Evolutionary conservation across 2,888 invertebrate genomes (phyloP).

Genomic region (Galeruca laticollis): DNA sequence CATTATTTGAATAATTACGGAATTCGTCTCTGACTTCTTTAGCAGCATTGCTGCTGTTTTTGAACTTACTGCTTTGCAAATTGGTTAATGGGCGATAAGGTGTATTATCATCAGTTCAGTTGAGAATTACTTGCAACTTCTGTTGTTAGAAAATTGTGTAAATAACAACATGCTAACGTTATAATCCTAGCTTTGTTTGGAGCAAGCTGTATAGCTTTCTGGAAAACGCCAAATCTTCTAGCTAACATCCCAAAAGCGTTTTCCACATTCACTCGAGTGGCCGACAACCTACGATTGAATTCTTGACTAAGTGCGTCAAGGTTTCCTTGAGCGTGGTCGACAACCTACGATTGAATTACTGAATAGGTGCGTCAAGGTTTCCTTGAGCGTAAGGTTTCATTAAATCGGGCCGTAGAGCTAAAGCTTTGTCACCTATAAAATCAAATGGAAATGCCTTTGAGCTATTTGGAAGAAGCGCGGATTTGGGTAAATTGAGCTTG

Average conservation of each 20-base stretch:
- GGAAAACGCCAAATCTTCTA: slow-evolving; percentile 29
- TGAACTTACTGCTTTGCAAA: no score
- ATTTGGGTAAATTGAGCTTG: no score
- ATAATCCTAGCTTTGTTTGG: slow-evolving; percentile 32
- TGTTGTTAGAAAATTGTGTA: slow-evolving; percentile 38
- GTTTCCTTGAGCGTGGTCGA: no score
- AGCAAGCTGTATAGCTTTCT: slow-evolving; percentile 22
- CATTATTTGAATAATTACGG: slow-evolving; percentile 4
- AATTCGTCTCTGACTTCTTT: slow-evolving; percentile 11
- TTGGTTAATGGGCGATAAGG: no score
- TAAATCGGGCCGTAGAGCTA: slow-evolving; percentile 23
- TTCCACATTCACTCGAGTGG: slow-evolving; percentile 24
- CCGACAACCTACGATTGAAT: slow-evolving; percentile 30
- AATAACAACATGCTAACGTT: slow-evolving; percentile 32
- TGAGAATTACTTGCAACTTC: slow-evolving; percentile 7
- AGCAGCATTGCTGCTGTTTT: slow-evolving; percentile 8
- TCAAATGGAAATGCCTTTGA: slow-evolving; percentile 29
- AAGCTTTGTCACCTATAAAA: slow-evolving; percentile 29
- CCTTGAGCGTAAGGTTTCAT: slow-evolving; percentile 30
- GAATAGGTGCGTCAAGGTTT: slow-evolving; percentile 19
- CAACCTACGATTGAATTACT: no score
- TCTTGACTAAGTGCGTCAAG: no score
- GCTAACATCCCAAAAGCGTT: slow-evolving; percentile 32
- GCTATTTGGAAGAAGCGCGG: no score
- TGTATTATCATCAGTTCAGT: no score